Evolutionary conservation across 2,888 invertebrate species (phyloP).

Genomic region (Himalopsyche anomala): DNA sequence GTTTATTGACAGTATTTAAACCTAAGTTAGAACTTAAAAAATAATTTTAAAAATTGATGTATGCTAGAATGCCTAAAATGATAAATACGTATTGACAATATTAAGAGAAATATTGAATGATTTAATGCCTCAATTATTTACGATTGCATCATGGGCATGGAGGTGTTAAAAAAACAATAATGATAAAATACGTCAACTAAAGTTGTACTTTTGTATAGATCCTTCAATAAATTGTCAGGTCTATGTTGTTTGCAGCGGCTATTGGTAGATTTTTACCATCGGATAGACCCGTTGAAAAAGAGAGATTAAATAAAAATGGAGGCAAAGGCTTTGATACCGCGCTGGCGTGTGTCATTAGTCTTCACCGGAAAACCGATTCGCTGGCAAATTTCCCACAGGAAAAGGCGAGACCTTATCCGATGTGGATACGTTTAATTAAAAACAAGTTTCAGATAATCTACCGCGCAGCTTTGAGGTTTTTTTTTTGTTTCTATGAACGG

Average conservation of each 20-base stretch:
- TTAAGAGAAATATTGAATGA: too few relatives aligned
- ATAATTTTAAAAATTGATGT: too few relatives aligned
- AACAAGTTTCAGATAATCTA: constrained; percentile 6
- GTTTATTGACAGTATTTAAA: too few relatives aligned
- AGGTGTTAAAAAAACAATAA: too few relatives aligned
- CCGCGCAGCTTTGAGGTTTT: neutral
- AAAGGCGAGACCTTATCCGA: constrained; percentile 10
- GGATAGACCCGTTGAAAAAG: neutral
- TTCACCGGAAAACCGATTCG: neutral
- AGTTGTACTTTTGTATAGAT: too few relatives aligned
- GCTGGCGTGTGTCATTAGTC: constrained; percentile 12
- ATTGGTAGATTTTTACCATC: neutral
- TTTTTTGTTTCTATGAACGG: neutral
- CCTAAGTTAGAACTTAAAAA: too few relatives aligned
- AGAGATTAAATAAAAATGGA: constrained; percentile 19
- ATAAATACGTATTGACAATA: too few relatives aligned
- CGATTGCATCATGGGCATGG: too few relatives aligned
- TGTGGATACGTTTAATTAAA: constrained; percentile 11
- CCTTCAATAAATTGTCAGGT: neutral
- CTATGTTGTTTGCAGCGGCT: neutral
- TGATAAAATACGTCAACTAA: too few relatives aligned
- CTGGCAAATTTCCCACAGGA: constrained; percentile 13
- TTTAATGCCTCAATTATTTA: too few relatives aligned
- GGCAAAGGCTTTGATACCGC: neutral
- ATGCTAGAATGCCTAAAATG: too few relatives aligned